Evolutionary conservation across 2,888 invertebrate genomes (phyloP), one percentile per base, ranked within the genome.

Genomic region (Onchidella celtica): DNA sequence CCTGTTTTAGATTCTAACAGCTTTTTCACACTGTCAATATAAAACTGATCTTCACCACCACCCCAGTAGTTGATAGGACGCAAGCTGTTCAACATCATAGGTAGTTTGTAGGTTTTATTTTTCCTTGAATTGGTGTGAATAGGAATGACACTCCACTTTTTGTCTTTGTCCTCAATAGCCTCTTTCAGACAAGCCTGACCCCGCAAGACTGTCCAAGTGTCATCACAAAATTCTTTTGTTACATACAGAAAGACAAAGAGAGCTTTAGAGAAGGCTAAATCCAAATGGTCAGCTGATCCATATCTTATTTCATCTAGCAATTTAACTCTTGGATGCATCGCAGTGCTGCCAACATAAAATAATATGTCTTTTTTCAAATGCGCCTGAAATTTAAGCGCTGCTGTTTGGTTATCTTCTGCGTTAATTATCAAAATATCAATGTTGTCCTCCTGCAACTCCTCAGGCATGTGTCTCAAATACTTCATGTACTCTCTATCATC

Each of bases 181-280:
- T 69, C 78, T 17, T 40, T 61, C 40, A 78, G 24, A 61, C 69
- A 69, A 21, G 78, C 78, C 38, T 78, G 78, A 6, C 78, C 78
- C 32, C 61, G 36, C 32, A 78, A 57, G 6, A 78, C 55, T 21
- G 69, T 70, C 69, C 63, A 59, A 2, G 36, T 34, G 17, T 34
- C 36, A 27, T 2, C 38, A 61, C 78, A 78, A 61, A 78, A 78
- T 1, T 78, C 40, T 36, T 70, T 70, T 59, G 78, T 78, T 6
- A 78, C 70, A 40, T 29, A 78, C 21, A 78, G 70, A 32, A 78
- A 78, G 24, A 78, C 70, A 78, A 70, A 78, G 27, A 78, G n/a
- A 61, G 78, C 32, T 78, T 78, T 78, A 29, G 27, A 4, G 47
- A 78, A 78, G 3, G 78, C 78, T 3, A 78, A 70, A 78, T 78